Evolutionary conservation across 2,797 vertebrate genomes (phyloP).

Genomic region (Geotrypetes seraphini): DNA sequence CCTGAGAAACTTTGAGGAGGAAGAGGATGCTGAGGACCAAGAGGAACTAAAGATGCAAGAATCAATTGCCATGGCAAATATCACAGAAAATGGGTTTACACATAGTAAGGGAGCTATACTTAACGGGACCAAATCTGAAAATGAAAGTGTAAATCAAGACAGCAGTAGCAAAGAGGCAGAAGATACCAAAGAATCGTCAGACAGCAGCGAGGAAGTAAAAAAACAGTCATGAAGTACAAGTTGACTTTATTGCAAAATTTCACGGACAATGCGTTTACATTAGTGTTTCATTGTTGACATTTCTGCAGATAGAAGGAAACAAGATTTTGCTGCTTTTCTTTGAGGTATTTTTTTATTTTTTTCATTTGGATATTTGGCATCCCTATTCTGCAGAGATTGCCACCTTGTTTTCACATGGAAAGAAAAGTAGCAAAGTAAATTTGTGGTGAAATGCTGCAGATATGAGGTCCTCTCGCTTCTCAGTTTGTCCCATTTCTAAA

Average conservation of each 20-base stretch:
- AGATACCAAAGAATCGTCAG: slow-evolving; percentile 62
- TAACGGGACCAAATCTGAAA: slow-evolving; percentile 52
- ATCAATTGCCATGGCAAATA: slow-evolving; percentile 35
- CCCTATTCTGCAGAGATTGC: slow-evolving; percentile 58
- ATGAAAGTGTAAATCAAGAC: slow-evolving; percentile 32
- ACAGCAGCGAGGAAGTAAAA: slow-evolving; percentile 26
- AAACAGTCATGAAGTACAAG: slow-evolving; percentile 30
- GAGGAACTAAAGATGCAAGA: slow-evolving; percentile 53
- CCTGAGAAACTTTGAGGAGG: slow-evolving; percentile 71
- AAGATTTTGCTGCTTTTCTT: slow-evolving; percentile 65
- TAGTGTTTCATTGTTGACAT: slow-evolving; percentile 45
- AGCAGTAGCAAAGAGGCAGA: slow-evolving; percentile 54
- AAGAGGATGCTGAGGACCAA: slow-evolving; percentile 42
- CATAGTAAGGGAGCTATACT: slow-evolving; percentile 63
- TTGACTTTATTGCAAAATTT: slow-evolving; percentile 31
- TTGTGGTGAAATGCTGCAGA: too few species aligned
- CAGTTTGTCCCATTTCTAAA: slow-evolving; percentile 20
- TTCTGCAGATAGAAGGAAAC: slow-evolving; percentile 50
- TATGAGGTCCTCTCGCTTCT: slow-evolving; percentile 29
- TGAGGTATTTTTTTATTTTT: too few species aligned
- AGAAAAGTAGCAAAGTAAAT: not conserved
- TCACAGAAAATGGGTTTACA: slow-evolving; percentile 49
- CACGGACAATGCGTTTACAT: slow-evolving; percentile 34
- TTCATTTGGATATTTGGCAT: slow-evolving; percentile 50
- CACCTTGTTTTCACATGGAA: slow-evolving; percentile 48